Evolutionary conservation across 2,113 vertebrate species (phyloP).

Genomic region (Blennius ocellaris): DNA sequence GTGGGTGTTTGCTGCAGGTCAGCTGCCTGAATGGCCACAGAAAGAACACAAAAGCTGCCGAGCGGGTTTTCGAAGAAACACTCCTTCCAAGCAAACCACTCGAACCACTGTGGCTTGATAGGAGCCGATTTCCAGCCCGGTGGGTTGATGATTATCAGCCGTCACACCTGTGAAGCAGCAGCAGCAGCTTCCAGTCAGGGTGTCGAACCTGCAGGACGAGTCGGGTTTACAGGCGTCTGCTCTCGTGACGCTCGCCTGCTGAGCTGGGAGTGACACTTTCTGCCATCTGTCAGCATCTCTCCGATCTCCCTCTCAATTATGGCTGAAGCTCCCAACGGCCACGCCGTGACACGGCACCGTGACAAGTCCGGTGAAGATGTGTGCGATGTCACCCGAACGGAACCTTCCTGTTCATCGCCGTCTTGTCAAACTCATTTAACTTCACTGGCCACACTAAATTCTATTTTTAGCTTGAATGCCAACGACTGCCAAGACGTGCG

Average conservation of each 20-base stretch:
- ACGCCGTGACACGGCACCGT: too few species aligned
- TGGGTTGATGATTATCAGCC: slow-evolving; percentile 43
- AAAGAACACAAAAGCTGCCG: slow-evolving; percentile 21
- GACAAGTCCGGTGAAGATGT: too few species aligned
- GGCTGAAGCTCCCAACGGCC: slow-evolving; percentile 1
- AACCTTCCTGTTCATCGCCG: too few species aligned
- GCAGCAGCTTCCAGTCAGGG: slow-evolving; percentile 7
- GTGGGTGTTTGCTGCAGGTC: slow-evolving; percentile 27
- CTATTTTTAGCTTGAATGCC: too few species aligned
- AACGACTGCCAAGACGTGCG: too few species aligned
- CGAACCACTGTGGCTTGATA: slow-evolving; percentile 13
- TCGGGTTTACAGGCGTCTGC: slow-evolving; percentile 43
- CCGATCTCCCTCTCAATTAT: slow-evolving; percentile 37
- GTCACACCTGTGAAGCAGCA: neutral
- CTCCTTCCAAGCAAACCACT: slow-evolving; percentile 27
- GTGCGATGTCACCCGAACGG: too few species aligned
- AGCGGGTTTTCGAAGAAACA: neutral
- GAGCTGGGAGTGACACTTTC: slow-evolving; percentile 23
- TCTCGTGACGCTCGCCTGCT: slow-evolving; percentile 23
- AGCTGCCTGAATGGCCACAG: slow-evolving; percentile 36
- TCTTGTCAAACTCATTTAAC: too few species aligned
- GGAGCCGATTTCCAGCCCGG: neutral
- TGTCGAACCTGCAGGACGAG: slow-evolving; percentile 56
- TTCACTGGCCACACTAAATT: too few species aligned
- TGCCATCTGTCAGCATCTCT: slow-evolving; percentile 30